Base-by-base conservation (phyloP, 2,888 invertebrate species). In the Neoitamus cyanurus region DNA sequence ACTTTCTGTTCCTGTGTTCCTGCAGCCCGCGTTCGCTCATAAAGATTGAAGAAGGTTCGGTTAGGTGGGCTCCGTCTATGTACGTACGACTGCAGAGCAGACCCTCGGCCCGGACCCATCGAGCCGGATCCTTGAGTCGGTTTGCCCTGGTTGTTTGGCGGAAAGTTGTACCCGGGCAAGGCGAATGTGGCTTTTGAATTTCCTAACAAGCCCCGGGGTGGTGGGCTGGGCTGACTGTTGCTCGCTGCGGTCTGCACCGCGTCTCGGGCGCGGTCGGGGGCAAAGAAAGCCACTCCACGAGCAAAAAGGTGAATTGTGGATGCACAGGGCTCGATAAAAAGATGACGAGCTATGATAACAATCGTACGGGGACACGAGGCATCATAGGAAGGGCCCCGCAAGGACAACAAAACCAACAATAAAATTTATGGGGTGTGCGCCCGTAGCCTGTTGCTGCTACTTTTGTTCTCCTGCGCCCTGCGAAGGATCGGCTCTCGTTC, bases 331-430 rank as follows among this genome's bases (percentile, higher is more conserved):
- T 85, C 83, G 83, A 85, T 85, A 85, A 83, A 85, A 85, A 83
- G 85, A 85, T 85, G 83, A 83, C 83, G 83, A 85, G 85, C 83
- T 46, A 85, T 85, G 85, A 85, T 85, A 85, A 85, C 83, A 83
- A 72, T 78, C 42, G 70, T 34, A n/a, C 69, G 75, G 70, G 83
- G 72, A 78, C 69, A 83, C 48, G 77, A 77, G 68, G 46, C 48
- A 72, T 78, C 78, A 72, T 70, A 78, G 77, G 58, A 69, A 83
- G 70, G 85, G 70, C 78, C 42, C 83, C 83, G 46, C 30, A 83
- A 77, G 68, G 78, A 42, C 78, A 83, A 83, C 77, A 85, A 83
- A 83, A 68, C 78, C 69, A 70, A 85, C 83, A 85, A 83, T 85
- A 78, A 83, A 85, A 85, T 85, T 77, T 78, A 85, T 83, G 69